Conservation (phyloP, 2,797 vertebrate species). For the Mastacembelus armatus region DNA sequence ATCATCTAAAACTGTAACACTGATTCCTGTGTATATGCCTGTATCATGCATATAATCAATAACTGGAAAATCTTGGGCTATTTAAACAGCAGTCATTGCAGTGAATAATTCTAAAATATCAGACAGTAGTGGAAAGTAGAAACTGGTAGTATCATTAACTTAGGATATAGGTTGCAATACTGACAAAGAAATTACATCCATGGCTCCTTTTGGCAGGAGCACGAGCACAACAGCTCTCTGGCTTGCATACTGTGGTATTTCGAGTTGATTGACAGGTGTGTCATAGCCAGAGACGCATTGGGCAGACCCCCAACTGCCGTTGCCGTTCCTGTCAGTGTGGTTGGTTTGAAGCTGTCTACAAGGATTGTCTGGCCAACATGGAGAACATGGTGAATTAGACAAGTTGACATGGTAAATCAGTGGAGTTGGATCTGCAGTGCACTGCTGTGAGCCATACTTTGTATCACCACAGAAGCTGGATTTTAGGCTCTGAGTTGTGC, state of each 20-base stretch:
- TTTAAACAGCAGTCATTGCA: neutral
- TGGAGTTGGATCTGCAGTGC: conserved; percentile 68
- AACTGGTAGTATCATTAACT: conserved; percentile 46
- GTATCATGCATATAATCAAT: too few species aligned
- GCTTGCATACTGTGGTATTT: conserved; percentile 69
- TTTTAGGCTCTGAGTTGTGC: conserved; percentile 64
- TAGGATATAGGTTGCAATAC: conserved; percentile 48
- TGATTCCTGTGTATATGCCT: neutral
- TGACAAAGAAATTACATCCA: conserved; percentile 63
- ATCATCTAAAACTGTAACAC: too few species aligned
- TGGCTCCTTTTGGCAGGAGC: conserved; percentile 60
- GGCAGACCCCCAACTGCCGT: conserved; percentile 78
- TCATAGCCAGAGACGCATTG: conserved; percentile 78
- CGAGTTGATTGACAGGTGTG: conserved; percentile 80
- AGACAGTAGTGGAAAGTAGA: conserved; percentile 18
- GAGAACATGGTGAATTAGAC: conserved; percentile 83
- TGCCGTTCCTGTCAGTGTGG: conserved; percentile 72
- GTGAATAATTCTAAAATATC: conserved; percentile 29
- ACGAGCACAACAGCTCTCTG: conserved; percentile 62
- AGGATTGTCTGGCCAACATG: conserved; percentile 81
- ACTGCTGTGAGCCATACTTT: conserved; percentile 69
- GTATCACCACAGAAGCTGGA: conserved; percentile 63
- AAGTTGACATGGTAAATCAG: conserved; percentile 83
- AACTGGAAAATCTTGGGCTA: neutral
- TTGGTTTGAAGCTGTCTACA: conserved; percentile 80